These are phyloP conservation scores for Thecocarcelia acutangulata DNA, from an alignment of 2,888 invertebrate species.

Conservation along the genomic window DNA sequence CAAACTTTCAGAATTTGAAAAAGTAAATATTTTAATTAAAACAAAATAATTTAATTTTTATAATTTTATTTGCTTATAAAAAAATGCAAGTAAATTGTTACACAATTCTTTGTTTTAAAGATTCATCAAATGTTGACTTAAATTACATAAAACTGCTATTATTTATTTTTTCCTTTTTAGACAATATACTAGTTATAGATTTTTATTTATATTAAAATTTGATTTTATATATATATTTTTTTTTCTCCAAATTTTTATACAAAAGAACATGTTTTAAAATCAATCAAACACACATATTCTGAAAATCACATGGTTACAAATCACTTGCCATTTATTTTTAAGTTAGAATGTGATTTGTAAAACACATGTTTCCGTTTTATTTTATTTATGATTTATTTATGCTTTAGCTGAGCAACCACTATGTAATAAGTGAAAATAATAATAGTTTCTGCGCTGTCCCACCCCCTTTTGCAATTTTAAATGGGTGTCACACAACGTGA, in stretches of 20 bases:
- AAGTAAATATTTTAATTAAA: not conserved
- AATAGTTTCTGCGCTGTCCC: too few species aligned
- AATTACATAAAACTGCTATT: constrained; percentile 46
- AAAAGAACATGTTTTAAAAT: constrained; percentile 16
- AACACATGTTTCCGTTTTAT: too few species aligned
- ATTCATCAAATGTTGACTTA: constrained; percentile 52
- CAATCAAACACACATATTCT: constrained; percentile 26
- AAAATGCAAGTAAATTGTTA: constrained; percentile 69
- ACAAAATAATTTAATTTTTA: constrained; percentile 2
- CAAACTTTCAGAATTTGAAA: too few species aligned
- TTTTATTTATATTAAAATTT: constrained; percentile 52
- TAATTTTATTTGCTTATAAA: constrained; percentile 62
- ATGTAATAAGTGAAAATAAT: too few species aligned
- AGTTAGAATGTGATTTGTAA: too few species aligned
- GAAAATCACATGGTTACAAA: too few species aligned
- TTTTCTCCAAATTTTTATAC: constrained; percentile 30
- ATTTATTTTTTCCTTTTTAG: constrained; percentile 32
- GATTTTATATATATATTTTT: constrained; percentile 42
- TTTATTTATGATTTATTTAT: too few species aligned
- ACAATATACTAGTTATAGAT: constrained; percentile 53
- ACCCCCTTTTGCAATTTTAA: too few species aligned
- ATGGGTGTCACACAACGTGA: too few species aligned
- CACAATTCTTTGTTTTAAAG: constrained; percentile 60
- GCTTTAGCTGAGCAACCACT: too few species aligned
- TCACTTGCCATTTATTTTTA: too few species aligned